Evolutionary conservation across 2,113 vertebrate species (phyloP).

Genomic region (Pagrus major): DNA sequence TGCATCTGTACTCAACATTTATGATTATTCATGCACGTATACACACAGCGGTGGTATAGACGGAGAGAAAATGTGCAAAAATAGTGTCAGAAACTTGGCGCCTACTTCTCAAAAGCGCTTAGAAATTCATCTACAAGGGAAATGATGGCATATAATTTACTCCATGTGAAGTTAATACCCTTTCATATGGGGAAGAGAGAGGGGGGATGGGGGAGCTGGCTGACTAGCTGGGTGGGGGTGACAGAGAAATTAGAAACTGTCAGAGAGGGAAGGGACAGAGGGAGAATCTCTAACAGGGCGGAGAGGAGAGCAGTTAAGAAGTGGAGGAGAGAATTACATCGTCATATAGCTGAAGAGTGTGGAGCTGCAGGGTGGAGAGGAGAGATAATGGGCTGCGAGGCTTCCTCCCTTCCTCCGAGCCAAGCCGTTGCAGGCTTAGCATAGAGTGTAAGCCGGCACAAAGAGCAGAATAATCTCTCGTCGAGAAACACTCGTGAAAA

Average conservation of each 20-base stretch:
- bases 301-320: conserved; percentile 23
- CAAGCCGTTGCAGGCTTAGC: conserved; percentile 35
- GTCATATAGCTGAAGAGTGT: conserved; percentile 52
- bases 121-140: conserved; percentile 48
- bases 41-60: background rate
- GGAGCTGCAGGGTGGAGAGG: conserved; percentile 60
- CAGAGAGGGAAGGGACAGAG: conserved; percentile 23
- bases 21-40: conserved; percentile 15
- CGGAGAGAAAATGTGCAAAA: conserved; percentile 14
- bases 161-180: conserved; percentile 63
- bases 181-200: conserved; percentile 47
- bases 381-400: conserved; percentile 63
- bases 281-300: conserved; percentile 31
- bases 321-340: conserved; percentile 57
- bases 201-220: background rate
- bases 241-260: conserved; percentile 59
- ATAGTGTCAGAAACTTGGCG: conserved; percentile 31
- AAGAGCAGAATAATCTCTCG: conserved; percentile 41
- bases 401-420: conserved; percentile 35
- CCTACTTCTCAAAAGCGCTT: conserved; percentile 55
- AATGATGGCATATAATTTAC: conserved; percentile 50
- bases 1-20: background rate
- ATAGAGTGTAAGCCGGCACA: conserved; percentile 20
- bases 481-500: conserved; percentile 32
- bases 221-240: background rate